A percentile compares a stretch with the other conserved stretches of the same genome.
Evolutionary conservation across 1,140 invertebrate species (phyloP).

Genomic region (Ephestia elutella): DNA sequence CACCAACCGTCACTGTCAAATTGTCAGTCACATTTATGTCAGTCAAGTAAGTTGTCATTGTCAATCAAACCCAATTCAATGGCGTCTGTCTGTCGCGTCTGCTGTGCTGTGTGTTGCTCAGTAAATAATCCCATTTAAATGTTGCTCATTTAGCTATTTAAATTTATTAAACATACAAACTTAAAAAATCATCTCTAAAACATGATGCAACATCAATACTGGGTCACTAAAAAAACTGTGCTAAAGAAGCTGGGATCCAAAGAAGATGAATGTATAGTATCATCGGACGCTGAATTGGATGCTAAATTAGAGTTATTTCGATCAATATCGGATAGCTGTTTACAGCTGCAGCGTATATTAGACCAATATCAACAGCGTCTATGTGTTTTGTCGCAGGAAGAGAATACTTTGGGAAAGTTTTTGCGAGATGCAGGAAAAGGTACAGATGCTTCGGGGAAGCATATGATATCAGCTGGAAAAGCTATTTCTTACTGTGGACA

Average conservation of each 20-base stretch:
- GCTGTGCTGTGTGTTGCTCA: neutral
- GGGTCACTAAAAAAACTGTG: constrained; percentile 97
- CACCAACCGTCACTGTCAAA: neutral
- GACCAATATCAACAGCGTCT: constrained; percentile 96
- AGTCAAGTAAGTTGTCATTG: neutral
- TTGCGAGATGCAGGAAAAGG: constrained; percentile 95
- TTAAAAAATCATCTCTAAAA: neutral
- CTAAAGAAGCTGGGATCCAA: constrained; percentile 96
- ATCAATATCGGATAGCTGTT: constrained; percentile 94
- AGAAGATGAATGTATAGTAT: constrained; percentile 97
- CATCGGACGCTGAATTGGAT: constrained; percentile 97
- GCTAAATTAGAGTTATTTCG: constrained; percentile 97
- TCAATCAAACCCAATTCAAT: neutral
- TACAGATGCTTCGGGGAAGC: constrained; percentile 86
- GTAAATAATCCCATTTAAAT: too few relatives aligned
- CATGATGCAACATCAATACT: constrained; percentile 95
- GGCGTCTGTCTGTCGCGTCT: neutral
- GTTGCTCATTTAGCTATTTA: too few relatives aligned
- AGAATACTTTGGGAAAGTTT: constrained; percentile 95
- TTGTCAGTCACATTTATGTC: neutral
- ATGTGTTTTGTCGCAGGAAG: constrained; percentile 95
- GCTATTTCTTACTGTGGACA: constrained; percentile 96
- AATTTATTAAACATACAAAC: too few relatives aligned
- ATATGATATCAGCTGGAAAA: constrained; percentile 96
- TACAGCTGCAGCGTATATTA: constrained; percentile 90